Base-by-base conservation (phyloP, 1,140 invertebrate species). In the Macrocentrus cingulum region DNA sequence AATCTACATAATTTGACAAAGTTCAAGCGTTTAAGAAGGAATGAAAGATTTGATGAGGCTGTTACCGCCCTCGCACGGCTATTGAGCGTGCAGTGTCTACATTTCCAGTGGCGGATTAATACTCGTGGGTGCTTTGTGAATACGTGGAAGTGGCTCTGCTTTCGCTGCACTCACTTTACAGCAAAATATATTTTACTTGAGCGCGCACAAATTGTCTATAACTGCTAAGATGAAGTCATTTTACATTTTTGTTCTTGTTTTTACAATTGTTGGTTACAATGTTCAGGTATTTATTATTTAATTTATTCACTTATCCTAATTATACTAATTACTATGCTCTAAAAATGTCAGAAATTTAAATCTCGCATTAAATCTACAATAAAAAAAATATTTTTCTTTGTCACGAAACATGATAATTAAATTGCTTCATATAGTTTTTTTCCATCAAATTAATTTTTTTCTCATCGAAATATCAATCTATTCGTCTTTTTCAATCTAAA, bases 101-200 rank as follows among this genome's bases (percentile, higher is more conserved):
- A 19, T 23, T 25, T 16, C 22, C 20, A 11, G 45, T 13, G 19
- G 45, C 45, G 45, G 45, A 48, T 48, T 48, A 23, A 45, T 45
- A 48, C 29, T 25, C 45, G 45, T 48, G 45, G 22, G 19, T 29
- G 22, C n/a, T 25, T n/a, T 22, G 13, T 25, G 3, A 11, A 48
- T 11, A 23, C 45, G 45, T 48, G 19, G 45, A 48, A 48, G 13
- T n/a, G 45, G 45, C 22, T 23, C 45, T 48, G 45, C 45, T 48
- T 48, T 48, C 45, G 20, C 22, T 13, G 22, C n/a, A 11, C 19
- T 23, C 22, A 9, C 4, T 8, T 23, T 23, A 11, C 20, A 48
- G 20, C 4, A 3, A 25, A 25, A 2, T 11, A 20, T n/a, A 11
- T 13, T n/a, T 13, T 11, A 25, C n/a, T 23, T 4, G n/a, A 7